Percentiles rank a stretch among this genome's conserved stretches.
phyloP scores from a whole-genome alignment of 1,140 invertebrate genomes.

The Atta colombica region DNA sequence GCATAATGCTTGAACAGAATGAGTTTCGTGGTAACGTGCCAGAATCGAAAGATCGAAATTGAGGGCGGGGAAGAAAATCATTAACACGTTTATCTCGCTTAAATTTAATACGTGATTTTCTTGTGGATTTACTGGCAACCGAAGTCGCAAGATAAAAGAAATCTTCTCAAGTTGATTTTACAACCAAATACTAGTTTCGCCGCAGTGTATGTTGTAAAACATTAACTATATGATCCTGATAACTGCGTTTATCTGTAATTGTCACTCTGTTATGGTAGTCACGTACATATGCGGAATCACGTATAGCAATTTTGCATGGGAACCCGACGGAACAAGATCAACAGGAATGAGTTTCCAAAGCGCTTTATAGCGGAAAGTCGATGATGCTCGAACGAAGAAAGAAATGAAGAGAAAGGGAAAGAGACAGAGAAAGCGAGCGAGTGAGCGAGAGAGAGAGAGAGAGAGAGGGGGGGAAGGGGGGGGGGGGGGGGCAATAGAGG shows the following conservation, averaged over 20 bases:
- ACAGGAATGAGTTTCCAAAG: slow-evolving; percentile 51
- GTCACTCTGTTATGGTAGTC: slow-evolving; percentile 48
- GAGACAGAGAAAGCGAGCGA: too few species aligned
- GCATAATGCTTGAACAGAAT: slow-evolving; percentile 22
- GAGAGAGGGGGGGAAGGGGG: background rate
- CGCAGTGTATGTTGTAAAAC: slow-evolving; percentile 25
- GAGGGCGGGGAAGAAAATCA: background rate
- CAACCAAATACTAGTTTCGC: background rate
- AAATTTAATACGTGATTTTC: background rate
- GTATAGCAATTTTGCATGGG: slow-evolving; percentile 70
- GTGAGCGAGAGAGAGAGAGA: too few species aligned
- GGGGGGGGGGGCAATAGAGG: slow-evolving; percentile 54
- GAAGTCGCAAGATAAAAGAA: background rate
- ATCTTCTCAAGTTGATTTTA: background rate
- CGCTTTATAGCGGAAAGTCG: slow-evolving; percentile 37
- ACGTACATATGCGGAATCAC: slow-evolving; percentile 71
- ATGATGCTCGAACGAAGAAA: slow-evolving; percentile 32
- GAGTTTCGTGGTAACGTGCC: slow-evolving; percentile 22
- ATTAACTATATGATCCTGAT: slow-evolving; percentile 31
- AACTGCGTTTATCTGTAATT: slow-evolving; percentile 37
- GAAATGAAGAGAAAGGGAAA: background rate
- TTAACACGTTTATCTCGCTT: slow-evolving; percentile 27
- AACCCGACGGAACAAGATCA: slow-evolving; percentile 66
- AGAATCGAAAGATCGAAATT: slow-evolving; percentile 16
- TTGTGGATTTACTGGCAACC: background rate